phyloP scores from a whole-genome alignment of 2,797 vertebrate genomes.

The Champsocephalus gunnari region DNA sequence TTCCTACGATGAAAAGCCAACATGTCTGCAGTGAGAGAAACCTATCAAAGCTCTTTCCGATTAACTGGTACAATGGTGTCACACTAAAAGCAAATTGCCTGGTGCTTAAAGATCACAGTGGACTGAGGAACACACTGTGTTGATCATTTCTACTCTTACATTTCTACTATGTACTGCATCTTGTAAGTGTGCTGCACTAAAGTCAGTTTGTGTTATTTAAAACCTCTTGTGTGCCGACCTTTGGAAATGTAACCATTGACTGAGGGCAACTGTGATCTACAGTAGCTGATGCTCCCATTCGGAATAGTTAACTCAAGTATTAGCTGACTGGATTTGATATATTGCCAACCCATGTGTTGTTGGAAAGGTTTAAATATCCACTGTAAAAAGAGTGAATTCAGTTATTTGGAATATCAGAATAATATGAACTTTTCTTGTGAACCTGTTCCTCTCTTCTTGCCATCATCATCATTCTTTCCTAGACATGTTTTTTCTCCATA shows the following conservation, averaged over 20 bases:
- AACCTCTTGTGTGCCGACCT: conserved; percentile 18
- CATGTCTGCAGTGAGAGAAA: too few relatives aligned
- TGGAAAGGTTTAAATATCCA: conserved; percentile 17
- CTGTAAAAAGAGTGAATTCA: conserved; percentile 19
- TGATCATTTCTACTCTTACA: neutral
- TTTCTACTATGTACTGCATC: neutral
- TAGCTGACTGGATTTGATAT: conserved; percentile 22
- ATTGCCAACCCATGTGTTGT: conserved; percentile 3
- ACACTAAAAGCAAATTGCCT: neutral
- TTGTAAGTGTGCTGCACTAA: neutral
- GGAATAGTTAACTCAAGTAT: conserved; percentile 6
- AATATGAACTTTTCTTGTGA: conserved; percentile 20
- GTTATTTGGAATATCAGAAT: conserved; percentile 28
- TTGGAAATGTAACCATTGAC: conserved; percentile 33
- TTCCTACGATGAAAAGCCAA: too few relatives aligned
- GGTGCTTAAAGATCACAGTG: neutral
- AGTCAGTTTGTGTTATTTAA: conserved; percentile 5
- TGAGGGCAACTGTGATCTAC: conserved; percentile 20
- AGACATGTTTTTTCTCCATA: neutral
- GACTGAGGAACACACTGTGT: neutral
- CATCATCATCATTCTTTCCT: neutral
- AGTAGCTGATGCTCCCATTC: conserved; percentile 34
- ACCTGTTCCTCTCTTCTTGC: neutral
- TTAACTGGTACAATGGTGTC: neutral
- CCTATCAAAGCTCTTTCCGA: neutral